These are phyloP conservation scores for Phainopepla nitens DNA, from an alignment of 2,113 vertebrate species.

Conservation along the genomic window DNA sequence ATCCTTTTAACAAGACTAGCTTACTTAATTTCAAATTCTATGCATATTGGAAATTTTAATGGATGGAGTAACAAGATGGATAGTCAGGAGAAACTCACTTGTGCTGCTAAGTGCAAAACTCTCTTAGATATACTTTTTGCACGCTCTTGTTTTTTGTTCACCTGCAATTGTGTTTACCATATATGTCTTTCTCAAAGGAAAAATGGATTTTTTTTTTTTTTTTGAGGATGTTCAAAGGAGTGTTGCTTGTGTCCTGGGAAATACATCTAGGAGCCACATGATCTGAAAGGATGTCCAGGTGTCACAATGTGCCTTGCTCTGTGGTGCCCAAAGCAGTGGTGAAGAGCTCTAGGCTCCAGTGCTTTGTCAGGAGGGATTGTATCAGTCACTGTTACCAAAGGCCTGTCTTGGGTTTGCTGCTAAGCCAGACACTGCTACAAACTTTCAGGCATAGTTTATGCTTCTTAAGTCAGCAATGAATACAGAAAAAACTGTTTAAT, in stretches of 20 bases:
- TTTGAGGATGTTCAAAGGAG: not conserved
- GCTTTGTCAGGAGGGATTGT: not conserved
- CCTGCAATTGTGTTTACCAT: not conserved
- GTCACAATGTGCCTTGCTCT: not conserved
- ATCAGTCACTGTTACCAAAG: not conserved
- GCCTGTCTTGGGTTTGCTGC: not conserved
- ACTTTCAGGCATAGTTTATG: not conserved
- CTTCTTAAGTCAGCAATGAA: not conserved
- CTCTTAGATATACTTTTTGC: not conserved
- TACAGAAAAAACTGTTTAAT: not conserved
- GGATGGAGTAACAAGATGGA: not conserved
- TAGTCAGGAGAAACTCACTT: not conserved
- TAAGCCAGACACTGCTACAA: not conserved
- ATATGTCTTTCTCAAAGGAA: not conserved
- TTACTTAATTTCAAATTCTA: not conserved
- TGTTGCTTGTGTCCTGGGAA: not conserved
- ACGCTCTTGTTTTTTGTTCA: not conserved
- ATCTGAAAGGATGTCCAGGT: not conserved
- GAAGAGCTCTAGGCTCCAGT: not conserved
- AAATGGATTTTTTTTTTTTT: not conserved
- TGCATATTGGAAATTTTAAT: not conserved
- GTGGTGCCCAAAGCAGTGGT: not conserved
- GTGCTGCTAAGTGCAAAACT: not conserved
- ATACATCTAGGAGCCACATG: not conserved
- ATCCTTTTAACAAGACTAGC: not conserved